Conservation (phyloP, 2,113 vertebrate species). For the Hippopotamus amphibius region DNA sequence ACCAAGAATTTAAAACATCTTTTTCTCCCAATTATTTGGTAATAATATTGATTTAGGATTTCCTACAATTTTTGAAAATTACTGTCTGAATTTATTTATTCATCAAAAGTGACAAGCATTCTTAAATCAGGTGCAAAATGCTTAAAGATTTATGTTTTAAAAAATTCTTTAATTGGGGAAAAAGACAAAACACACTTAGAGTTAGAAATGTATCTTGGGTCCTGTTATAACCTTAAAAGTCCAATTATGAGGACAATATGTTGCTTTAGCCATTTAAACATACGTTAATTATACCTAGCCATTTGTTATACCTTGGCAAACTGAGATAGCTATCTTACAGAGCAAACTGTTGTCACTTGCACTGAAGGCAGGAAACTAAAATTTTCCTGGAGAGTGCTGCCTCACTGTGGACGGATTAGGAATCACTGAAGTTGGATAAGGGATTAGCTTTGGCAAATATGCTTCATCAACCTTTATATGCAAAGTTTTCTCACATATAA, state of each 20-base stretch:
- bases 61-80: neutral
- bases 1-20: neutral
- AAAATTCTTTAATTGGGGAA: neutral
- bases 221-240: neutral
- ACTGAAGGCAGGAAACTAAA: fast-evolving
- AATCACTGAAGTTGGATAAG: neutral
- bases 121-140: neutral
- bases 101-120: neutral
- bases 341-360: neutral
- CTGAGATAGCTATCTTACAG: neutral
- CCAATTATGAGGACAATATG: neutral
- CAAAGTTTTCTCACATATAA: neutral
- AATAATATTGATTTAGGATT: neutral
- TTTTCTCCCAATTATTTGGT: neutral
- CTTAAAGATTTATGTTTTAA: neutral
- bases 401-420: slow-evolving; percentile 68
- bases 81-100: neutral
- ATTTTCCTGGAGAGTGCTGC: slow-evolving; percentile 57
- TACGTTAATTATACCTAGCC: neutral
- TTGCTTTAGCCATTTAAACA: neutral
- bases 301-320: neutral
- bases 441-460: neutral
- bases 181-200: neutral
- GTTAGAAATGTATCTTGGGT: neutral
- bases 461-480: neutral